Evolutionary conservation across 2,797 vertebrate species (phyloP).

Genomic region (Knipowitschia caucasica): DNA sequence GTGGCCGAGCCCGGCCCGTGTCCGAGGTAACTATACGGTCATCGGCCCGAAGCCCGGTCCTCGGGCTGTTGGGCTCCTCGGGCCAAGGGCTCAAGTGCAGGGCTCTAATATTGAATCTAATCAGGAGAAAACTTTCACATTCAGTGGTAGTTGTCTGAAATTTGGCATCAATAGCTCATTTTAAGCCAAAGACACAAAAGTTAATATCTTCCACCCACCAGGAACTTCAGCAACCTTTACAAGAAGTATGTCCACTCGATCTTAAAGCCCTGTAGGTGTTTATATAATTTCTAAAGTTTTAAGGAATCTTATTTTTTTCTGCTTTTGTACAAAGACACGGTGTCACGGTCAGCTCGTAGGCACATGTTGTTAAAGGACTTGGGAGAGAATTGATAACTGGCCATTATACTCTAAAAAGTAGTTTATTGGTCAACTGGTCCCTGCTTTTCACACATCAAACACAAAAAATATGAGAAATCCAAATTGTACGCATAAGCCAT

Average conservation of each 20-base stretch:
- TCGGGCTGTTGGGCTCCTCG: no score
- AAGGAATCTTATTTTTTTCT: background rate
- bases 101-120: no score
- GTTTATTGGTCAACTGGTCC: conserved; percentile 11
- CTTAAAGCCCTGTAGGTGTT: background rate
- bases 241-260: background rate
- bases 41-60: no score
- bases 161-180: background rate
- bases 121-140: no score
- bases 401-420: background rate
- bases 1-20: no score
- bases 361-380: conserved; percentile 9
- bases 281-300: background rate
- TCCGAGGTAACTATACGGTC: no score
- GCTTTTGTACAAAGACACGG: conserved; percentile 14
- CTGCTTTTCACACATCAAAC: background rate
- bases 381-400: background rate
- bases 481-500: background rate
- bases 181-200: background rate
- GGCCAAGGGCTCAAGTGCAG: no score
- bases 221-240: background rate
- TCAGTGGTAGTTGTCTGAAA: background rate
- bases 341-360: conserved; percentile 13
- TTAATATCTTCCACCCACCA: background rate
- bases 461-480: background rate